Evolutionary conservation across 2,888 invertebrate species (phyloP), one percentile per base, ranked within the genome.

Genomic region (Mycalesis mineus): DNA sequence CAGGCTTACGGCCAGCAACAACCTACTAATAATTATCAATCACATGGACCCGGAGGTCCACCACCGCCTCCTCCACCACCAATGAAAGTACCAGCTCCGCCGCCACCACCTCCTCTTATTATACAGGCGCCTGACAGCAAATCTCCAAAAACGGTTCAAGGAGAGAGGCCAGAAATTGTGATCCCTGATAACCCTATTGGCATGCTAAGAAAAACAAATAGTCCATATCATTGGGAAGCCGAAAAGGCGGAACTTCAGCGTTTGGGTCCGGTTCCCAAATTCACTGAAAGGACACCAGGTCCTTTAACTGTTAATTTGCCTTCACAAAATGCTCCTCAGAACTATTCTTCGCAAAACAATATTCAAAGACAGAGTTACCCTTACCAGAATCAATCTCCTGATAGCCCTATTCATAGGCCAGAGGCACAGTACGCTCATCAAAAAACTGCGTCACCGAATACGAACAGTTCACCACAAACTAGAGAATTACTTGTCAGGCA

Each of bases 181-280:
- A 94, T 94, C 49, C 94, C 94, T 7, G 90, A 93, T 62, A 94
- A 94, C 74, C 94, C 94, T 0, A 94, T 94, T 78, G 92, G 93
- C 28, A 88, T 92, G 82, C 77, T 94, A 62, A 90, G 93, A 65
- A 94, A 93, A 85, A 93, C 94, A 2, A 92, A 93, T 61, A 93
- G 93, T 58, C 93, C 94, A 0, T 92, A 92, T 64, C 92, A 92
- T 64, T 92, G 92, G 91, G 92, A 92, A 72, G 81, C 84, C 41
- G 92, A 92, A 73, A 90, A 92, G 72, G 88, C 91, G 60, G 91
- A 92, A 55, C 75, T 86, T 68, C 88, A 91, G 61, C 80, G 84
- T 57, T 80, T 91, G 69, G 92, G 88, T 6, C 71, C 75, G 13
- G 77, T 86, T 14, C 90, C 90, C 1, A 91, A 87, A 66, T 91